Conservation (phyloP, 1,140 invertebrate genomes). For the Hyposmocoma kahamanoa region DNA sequence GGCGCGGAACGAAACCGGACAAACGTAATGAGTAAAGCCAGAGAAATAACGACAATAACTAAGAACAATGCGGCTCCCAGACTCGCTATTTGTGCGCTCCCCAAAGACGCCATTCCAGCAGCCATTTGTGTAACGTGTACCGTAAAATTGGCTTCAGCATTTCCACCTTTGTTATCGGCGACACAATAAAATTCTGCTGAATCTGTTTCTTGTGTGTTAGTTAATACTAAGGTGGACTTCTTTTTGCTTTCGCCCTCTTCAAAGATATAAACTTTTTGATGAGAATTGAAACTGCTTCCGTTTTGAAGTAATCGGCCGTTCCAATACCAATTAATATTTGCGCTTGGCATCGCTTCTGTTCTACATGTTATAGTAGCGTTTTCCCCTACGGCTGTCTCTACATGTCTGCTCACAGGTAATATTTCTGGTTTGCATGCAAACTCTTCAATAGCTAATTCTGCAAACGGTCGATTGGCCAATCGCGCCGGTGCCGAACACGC, state of each 20-base stretch:
- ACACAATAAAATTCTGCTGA: conserved; percentile 93
- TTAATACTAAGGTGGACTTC: conserved; percentile 86
- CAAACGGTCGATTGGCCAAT: conserved; percentile 80
- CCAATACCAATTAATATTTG: conserved; percentile 90
- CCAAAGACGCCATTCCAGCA: conserved; percentile 85
- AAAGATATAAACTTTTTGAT: conserved; percentile 85
- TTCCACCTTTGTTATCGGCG: conserved; percentile 93
- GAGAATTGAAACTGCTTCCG: conserved; percentile 85
- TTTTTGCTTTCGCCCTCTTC: conserved; percentile 85
- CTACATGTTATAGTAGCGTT: conserved; percentile 89
- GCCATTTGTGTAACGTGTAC: conserved; percentile 85
- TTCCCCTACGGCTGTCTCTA: conserved; percentile 85
- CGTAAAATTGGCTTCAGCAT: conserved; percentile 93
- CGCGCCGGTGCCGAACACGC: conserved; percentile 82
- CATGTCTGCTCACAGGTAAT: conserved; percentile 81
- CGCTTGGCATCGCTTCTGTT: conserved; percentile 86
- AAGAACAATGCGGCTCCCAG: conserved; percentile 87
- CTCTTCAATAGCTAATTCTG: conserved; percentile 85
- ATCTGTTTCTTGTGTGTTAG: conserved; percentile 90
- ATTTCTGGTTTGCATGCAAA: conserved; percentile 92
- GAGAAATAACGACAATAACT: conserved; percentile 83
- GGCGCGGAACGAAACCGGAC: conserved; percentile 81
- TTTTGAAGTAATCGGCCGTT: conserved; percentile 87
- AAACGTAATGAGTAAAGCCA: conserved; percentile 83
- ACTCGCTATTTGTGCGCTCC: conserved; percentile 89